A percentile compares a stretch with the other conserved stretches of the same genome.
Evolutionary conservation across 2,113 vertebrate genomes (phyloP).

Genomic region (Plotosus lineatus): DNA sequence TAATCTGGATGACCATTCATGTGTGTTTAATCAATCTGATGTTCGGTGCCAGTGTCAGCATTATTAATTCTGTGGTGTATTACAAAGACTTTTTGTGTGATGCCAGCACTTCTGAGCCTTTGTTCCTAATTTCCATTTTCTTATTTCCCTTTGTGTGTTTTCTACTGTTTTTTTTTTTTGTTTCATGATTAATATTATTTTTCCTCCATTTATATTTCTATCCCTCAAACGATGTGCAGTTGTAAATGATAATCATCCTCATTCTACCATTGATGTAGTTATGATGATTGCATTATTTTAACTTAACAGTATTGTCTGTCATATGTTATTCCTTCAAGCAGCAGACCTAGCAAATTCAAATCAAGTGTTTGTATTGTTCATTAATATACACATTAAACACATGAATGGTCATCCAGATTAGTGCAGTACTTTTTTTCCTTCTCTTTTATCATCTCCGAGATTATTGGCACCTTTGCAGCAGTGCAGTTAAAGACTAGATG

Average conservation of each 20-base stretch:
- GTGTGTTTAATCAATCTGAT: conserved; percentile 35
- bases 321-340: background rate
- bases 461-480: conserved; percentile 41
- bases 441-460: conserved; percentile 31
- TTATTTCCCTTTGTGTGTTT: background rate
- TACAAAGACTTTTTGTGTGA: conserved; percentile 13
- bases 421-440: conserved; percentile 23
- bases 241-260: too few species aligned
- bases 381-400: background rate
- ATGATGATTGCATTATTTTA: background rate
- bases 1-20: conserved; percentile 28
- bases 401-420: conserved; percentile 27
- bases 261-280: too few species aligned
- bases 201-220: too few species aligned
- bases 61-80: conserved; percentile 3
- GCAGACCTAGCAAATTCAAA: background rate
- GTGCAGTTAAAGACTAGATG: conserved; percentile 12
- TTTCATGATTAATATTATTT: too few species aligned
- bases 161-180: background rate
- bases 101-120: background rate
- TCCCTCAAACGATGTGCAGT: too few species aligned
- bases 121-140: conserved; percentile 16
- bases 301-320: background rate
- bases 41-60: background rate
- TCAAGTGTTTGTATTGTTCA: background rate